Percentiles rank a stretch among this genome's conserved stretches.
phyloP scores from a whole-genome alignment of 2,113 vertebrate genomes.

The Ceyx melanurus region DNA sequence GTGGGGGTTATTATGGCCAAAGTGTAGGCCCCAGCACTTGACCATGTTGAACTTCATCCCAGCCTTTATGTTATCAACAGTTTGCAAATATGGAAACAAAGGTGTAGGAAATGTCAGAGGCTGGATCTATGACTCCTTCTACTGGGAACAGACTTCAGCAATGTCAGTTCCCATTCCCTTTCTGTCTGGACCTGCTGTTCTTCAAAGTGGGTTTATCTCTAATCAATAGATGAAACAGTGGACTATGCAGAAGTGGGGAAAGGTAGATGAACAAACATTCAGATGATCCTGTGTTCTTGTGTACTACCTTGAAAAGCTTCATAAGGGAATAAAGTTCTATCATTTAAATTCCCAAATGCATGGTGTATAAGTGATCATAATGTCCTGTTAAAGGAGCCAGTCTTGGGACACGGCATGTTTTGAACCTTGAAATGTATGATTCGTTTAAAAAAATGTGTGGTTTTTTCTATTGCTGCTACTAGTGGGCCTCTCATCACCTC shows the following conservation, averaged over 20 bases:
- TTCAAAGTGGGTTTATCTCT: neutral
- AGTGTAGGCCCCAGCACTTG: no score
- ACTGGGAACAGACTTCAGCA: neutral
- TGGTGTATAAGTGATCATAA: neutral
- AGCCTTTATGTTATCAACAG: neutral
- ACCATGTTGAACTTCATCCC: no score
- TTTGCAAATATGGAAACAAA: neutral
- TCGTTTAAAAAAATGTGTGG: neutral
- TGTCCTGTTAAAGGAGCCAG: neutral
- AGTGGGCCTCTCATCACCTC: neutral
- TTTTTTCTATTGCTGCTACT: neutral
- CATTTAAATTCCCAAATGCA: neutral
- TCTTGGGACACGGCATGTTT: neutral
- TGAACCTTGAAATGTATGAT: neutral
- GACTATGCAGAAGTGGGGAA: rapidly evolving
- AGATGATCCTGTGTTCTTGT: neutral
- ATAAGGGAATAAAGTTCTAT: neutral
- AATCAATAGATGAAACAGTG: neutral
- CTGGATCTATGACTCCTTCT: neutral
- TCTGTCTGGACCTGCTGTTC: neutral
- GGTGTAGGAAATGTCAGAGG: neutral
- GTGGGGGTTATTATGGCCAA: no score
- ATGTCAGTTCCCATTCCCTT: neutral
- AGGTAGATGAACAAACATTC: neutral
- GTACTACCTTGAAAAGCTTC: neutral